These are phyloP conservation scores for Protula sp. DNA, from an alignment of 2,888 invertebrate species.

Conservation along the genomic window DNA sequence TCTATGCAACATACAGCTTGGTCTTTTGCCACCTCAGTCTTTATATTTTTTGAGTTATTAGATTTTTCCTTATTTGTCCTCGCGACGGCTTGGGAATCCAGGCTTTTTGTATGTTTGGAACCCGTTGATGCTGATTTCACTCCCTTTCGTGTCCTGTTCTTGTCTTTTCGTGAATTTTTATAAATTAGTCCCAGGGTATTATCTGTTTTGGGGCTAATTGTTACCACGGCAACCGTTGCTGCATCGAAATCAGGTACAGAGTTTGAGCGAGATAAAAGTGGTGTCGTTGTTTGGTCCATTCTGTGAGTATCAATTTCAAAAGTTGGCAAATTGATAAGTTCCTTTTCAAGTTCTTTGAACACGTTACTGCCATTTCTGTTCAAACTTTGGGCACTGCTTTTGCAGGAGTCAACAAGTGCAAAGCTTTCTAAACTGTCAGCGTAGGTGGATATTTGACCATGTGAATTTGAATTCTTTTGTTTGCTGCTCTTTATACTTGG, in stretches of 20 bases:
- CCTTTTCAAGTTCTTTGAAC: conserved; percentile 59
- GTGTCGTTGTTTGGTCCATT: conserved; percentile 36
- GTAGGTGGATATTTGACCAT: conserved; percentile 30
- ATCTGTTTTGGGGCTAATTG: too few relatives aligned
- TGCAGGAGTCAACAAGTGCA: neutral
- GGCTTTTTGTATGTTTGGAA: too few relatives aligned
- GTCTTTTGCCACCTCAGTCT: too few relatives aligned
- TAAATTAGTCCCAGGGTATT: too few relatives aligned
- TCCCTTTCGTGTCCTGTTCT: too few relatives aligned
- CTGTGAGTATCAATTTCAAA: conserved; percentile 48
- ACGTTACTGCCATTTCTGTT: conserved; percentile 33
- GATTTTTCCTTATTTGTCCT: too few relatives aligned
- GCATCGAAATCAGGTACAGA: conserved; percentile 37
- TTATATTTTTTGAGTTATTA: too few relatives aligned
- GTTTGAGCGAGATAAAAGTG: conserved; percentile 48
- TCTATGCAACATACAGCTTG: too few relatives aligned
- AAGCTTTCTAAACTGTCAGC: conserved; percentile 9
- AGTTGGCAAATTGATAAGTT: conserved; percentile 59
- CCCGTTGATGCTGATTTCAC: too few relatives aligned
- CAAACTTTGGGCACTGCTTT: conserved; percentile 1
- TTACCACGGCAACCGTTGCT: too few relatives aligned
- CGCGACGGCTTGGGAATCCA: too few relatives aligned
- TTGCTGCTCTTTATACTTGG: conserved; percentile 48
- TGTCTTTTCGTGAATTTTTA: too few relatives aligned
- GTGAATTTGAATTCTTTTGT: conserved; percentile 43